These are phyloP conservation scores for Etheostoma perlongum DNA, from an alignment of 2,797 vertebrate species.

Conservation along the genomic window DNA sequence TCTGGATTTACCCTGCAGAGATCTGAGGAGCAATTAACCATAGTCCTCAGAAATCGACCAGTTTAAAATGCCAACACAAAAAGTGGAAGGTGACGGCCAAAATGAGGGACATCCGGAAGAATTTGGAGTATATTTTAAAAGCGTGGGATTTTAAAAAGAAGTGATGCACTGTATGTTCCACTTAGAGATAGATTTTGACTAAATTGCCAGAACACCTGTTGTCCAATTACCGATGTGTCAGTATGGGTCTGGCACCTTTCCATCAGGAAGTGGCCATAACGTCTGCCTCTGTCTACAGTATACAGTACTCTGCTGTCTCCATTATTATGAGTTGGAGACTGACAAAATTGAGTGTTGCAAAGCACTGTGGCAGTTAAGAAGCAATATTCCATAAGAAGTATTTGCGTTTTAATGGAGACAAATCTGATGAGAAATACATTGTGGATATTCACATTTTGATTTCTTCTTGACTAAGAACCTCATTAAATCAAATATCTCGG, in stretches of 20 bases:
- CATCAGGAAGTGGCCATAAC: slow-evolving; percentile 17
- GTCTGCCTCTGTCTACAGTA: slow-evolving; percentile 7
- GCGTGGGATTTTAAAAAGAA: neutral
- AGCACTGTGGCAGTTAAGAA: neutral
- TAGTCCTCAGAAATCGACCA: too few species aligned
- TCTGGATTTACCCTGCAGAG: too few species aligned
- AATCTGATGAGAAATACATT: neutral
- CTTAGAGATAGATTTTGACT: neutral
- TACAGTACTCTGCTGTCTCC: neutral
- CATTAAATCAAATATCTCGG: slow-evolving; percentile 7
- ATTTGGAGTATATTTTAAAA: slow-evolving; percentile 7
- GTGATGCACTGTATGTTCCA: neutral
- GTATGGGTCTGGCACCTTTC: neutral
- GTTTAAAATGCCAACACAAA: too few species aligned
- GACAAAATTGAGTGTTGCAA: neutral
- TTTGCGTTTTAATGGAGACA: neutral
- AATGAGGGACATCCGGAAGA: too few species aligned
- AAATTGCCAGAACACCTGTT: slow-evolving; percentile 8
- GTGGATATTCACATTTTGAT: slow-evolving; percentile 3
- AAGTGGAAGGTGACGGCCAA: too few species aligned
- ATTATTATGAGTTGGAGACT: neutral
- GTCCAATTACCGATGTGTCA: slow-evolving; percentile 7
- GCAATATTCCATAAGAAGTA: slow-evolving; percentile 13
- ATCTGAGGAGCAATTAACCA: too few species aligned
- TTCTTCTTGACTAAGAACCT: neutral